phyloP scores from a whole-genome alignment of 2,113 vertebrate genomes.

The Lepus europaeus region DNA sequence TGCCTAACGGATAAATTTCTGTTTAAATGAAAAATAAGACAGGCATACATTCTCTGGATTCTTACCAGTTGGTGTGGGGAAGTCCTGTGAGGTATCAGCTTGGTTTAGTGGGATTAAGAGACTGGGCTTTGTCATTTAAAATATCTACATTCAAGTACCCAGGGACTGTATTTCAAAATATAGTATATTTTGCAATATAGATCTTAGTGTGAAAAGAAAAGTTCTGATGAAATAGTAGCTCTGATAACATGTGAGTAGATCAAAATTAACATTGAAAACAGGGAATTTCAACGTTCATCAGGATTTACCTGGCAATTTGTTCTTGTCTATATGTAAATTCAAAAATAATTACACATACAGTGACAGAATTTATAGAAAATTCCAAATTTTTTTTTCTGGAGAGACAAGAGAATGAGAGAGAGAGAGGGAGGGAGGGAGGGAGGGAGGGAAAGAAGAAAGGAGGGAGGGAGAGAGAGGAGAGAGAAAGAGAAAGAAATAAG shows the following conservation, averaged over 20 bases:
- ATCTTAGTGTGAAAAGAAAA: slow-evolving; percentile 40
- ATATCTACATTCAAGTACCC: not conserved
- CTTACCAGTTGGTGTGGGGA: not conserved
- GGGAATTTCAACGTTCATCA: not conserved
- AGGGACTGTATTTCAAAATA: not conserved
- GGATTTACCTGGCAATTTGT: not conserved
- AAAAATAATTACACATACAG: not conserved
- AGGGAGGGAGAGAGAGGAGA: no score
- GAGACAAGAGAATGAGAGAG: no score
- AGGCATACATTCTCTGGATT: not conserved
- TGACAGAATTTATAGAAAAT: not conserved
- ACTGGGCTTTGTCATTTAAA: not conserved
- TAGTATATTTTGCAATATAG: not conserved
- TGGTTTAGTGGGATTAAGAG: not conserved
- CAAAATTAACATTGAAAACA: slow-evolving; percentile 12
- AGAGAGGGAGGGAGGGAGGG: no score
- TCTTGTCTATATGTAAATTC: not conserved
- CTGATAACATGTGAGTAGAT: not conserved
- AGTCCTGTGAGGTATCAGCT: not conserved
- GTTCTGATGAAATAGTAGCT: not conserved
- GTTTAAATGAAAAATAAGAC: slow-evolving; percentile 42
- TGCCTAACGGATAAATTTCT: not conserved
- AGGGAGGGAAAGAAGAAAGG: no score
- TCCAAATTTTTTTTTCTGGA: not conserved
- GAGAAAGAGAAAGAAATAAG: no score